Evolutionary conservation across 1,140 invertebrate species (phyloP).

Genomic region (Aphis gossypii): DNA sequence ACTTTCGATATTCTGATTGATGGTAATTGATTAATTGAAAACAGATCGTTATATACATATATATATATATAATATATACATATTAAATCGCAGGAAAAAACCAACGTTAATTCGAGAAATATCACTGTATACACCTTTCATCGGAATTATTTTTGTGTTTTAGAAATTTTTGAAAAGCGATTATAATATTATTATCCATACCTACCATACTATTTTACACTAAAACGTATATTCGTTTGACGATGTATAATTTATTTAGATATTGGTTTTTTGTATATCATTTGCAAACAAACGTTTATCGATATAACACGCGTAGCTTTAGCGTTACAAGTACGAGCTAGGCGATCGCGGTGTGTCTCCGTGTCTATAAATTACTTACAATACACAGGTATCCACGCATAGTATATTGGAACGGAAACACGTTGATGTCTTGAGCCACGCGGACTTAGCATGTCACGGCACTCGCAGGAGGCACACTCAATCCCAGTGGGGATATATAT

Average conservation of each 20-base stretch:
- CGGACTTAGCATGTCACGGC: conserved; percentile 35
- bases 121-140: neutral
- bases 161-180: neutral
- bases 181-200: neutral
- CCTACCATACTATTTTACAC: neutral
- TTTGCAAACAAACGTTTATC: neutral
- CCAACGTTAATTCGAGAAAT: neutral
- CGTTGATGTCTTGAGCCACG: conserved; percentile 54
- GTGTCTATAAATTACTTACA: neutral
- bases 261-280: neutral
- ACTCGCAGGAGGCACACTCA: neutral
- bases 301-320: neutral
- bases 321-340: neutral
- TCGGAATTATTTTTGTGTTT: neutral
- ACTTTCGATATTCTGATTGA: conserved; percentile 4
- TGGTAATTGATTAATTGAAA: neutral
- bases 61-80: neutral
- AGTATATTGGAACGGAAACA: conserved; percentile 17
- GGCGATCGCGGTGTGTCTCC: neutral
- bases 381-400: neutral
- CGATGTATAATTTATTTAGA: neutral
- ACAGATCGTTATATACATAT: neutral
- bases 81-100: neutral
- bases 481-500: neutral
- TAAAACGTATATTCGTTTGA: neutral